These are phyloP conservation scores for Carcharodon carcharias DNA, from an alignment of 2,797 vertebrate species.

Conservation along the genomic window DNA sequence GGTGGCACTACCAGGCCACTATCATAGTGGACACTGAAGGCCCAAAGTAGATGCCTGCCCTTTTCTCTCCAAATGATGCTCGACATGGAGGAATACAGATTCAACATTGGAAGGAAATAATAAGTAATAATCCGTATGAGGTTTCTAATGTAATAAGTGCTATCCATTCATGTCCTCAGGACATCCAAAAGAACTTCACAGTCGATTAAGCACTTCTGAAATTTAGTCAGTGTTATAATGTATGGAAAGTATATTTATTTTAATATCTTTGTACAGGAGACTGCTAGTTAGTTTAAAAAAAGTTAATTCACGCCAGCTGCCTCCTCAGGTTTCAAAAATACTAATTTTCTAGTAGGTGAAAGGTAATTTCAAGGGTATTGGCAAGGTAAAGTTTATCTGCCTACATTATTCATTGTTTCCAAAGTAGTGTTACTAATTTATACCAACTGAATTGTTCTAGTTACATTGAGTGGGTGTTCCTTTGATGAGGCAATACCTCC, in stretches of 20 bases:
- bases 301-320: neutral
- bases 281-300: neutral
- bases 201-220: neutral
- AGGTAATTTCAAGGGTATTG: neutral
- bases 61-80: neutral
- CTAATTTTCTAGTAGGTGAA: neutral
- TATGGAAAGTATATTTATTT: neutral
- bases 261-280: neutral
- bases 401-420: neutral
- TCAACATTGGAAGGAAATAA: neutral
- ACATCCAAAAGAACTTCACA: neutral
- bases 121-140: neutral
- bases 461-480: neutral
- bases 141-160: neutral
- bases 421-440: neutral
- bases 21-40: neutral
- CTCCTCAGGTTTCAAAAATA: neutral
- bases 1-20: neutral
- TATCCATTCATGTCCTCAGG: neutral
- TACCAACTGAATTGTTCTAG: neutral
- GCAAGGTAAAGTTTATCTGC: neutral
- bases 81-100: neutral
- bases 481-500: neutral
- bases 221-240: neutral
- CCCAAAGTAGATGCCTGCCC: neutral